These are phyloP conservation scores for Bursaphelenchus okinawaensis DNA, from an alignment of 2,888 invertebrate genomes.

Conservation along the genomic window DNA sequence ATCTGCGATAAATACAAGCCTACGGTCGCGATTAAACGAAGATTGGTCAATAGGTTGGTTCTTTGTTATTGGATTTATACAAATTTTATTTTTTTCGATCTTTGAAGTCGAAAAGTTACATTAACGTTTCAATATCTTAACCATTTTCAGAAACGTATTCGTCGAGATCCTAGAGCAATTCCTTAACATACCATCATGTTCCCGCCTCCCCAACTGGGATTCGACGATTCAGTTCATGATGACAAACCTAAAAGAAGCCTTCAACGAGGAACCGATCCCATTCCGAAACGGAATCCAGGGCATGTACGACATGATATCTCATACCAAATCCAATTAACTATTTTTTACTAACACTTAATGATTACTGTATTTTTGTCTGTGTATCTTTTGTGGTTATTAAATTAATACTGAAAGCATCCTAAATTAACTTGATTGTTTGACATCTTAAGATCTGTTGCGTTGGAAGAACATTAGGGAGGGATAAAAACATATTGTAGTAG, in stretches of 20 bases:
- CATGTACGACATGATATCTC: not conserved
- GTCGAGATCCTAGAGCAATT: slow-evolving; percentile 69
- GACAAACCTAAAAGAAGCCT: not conserved
- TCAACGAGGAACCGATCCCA: not conserved
- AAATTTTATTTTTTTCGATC: not conserved
- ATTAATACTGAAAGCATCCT: too few relatives aligned
- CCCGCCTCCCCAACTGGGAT: slow-evolving; percentile 70
- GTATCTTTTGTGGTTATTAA: too few relatives aligned
- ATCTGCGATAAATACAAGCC: slow-evolving; percentile 27
- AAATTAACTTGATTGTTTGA: too few relatives aligned
- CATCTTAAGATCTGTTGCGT: too few relatives aligned
- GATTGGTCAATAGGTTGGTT: not conserved
- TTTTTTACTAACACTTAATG: not conserved
- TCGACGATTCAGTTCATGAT: slow-evolving; percentile 30
- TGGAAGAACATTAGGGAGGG: too few relatives aligned
- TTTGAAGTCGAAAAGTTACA: not conserved
- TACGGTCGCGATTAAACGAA: not conserved
- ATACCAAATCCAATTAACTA: not conserved
- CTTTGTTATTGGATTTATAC: not conserved
- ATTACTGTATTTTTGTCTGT: not conserved
- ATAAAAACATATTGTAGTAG: too few relatives aligned
- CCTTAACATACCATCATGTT: slow-evolving; percentile 75
- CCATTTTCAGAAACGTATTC: slow-evolving; percentile 66
- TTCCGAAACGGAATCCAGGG: not conserved
- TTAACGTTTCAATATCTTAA: slow-evolving; percentile 39